phyloP scores from a whole-genome alignment of 2,888 invertebrate genomes.

The Carpatolechia fugitivella region DNA sequence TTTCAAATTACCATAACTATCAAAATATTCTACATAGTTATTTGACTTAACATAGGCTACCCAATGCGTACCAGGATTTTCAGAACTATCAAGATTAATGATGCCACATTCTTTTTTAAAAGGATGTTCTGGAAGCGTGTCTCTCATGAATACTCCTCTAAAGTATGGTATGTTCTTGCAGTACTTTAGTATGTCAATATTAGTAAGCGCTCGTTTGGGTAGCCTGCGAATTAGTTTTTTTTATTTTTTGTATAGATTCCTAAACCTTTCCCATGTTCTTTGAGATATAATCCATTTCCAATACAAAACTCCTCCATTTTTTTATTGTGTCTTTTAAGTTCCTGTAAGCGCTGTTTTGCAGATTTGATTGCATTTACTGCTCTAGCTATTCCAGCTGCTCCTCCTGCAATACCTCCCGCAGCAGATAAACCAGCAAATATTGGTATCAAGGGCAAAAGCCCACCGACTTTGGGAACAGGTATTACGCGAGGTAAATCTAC shows the following conservation, averaged over 20 bases:
- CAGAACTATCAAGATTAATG: too few relatives aligned
- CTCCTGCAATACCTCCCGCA: slow-evolving; percentile 38
- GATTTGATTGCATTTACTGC: too few relatives aligned
- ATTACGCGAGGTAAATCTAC: slow-evolving; percentile 22
- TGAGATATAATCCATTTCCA: slow-evolving; percentile 40
- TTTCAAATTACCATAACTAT: slow-evolving; percentile 43
- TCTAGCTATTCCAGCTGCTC: too few relatives aligned
- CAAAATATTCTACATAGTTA: slow-evolving; percentile 38
- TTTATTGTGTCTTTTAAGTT: too few relatives aligned
- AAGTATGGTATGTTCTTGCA: slow-evolving; percentile 20
- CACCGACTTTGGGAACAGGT: slow-evolving; percentile 40
- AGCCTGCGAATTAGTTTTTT: slow-evolving; percentile 29
- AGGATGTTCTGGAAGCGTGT: too few relatives aligned
- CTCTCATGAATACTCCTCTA: too few relatives aligned
- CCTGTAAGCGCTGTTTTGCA: too few relatives aligned
- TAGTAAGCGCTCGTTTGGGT: too few relatives aligned
- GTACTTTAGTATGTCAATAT: slow-evolving; percentile 9
- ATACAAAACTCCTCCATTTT: too few relatives aligned
- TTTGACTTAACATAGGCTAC: too few relatives aligned
- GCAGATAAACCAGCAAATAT: slow-evolving; percentile 43
- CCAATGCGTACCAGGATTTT: too few relatives aligned
- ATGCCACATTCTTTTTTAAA: too few relatives aligned
- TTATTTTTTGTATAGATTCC: slow-evolving; percentile 13
- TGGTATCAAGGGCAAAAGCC: slow-evolving; percentile 38
- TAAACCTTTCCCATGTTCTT: slow-evolving; percentile 30